A percentile compares a stretch with the other conserved stretches of the same genome.
These are phyloP conservation scores for Cosmopolites sordidus DNA, from an alignment of 2,888 invertebrate species.

Conservation along the genomic window DNA sequence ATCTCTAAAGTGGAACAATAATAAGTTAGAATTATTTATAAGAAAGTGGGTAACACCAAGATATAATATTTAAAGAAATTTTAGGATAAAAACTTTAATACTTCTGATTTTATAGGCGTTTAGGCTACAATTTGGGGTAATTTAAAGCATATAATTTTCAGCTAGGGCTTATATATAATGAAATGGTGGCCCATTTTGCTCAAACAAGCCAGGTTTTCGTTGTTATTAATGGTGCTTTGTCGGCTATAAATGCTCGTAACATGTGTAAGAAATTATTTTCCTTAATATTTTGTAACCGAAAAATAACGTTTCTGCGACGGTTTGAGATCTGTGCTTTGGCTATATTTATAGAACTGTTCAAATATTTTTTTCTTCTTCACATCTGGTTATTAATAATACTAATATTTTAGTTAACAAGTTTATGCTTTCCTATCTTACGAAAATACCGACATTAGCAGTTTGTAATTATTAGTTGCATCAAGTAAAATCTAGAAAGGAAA, in stretches of 20 bases:
- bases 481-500: no score
- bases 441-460: no score
- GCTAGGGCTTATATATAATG: constrained; percentile 29
- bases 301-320: constrained; percentile 22
- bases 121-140: constrained; percentile 23
- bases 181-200: constrained; percentile 29
- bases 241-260: constrained; percentile 32
- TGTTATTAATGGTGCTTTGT: constrained; percentile 31
- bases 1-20: constrained; percentile 6
- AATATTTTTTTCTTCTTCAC: not conserved
- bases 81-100: constrained; percentile 16
- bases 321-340: constrained; percentile 11
- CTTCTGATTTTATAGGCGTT: constrained; percentile 22
- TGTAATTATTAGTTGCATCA: no score
- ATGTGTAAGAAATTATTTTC: constrained; percentile 34
- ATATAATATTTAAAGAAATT: constrained; percentile 16
- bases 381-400: no score
- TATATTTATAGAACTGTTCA: constrained; percentile 18
- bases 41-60: not conserved
- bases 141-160: constrained; percentile 27
- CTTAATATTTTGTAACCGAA: constrained; percentile 31
- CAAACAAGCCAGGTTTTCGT: constrained; percentile 28
- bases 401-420: no score
- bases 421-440: no score
- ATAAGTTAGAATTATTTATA: not conserved